Evolutionary conservation across 1,140 invertebrate genomes (phyloP).

Genomic region (Rhagoletis zephyria): DNA sequence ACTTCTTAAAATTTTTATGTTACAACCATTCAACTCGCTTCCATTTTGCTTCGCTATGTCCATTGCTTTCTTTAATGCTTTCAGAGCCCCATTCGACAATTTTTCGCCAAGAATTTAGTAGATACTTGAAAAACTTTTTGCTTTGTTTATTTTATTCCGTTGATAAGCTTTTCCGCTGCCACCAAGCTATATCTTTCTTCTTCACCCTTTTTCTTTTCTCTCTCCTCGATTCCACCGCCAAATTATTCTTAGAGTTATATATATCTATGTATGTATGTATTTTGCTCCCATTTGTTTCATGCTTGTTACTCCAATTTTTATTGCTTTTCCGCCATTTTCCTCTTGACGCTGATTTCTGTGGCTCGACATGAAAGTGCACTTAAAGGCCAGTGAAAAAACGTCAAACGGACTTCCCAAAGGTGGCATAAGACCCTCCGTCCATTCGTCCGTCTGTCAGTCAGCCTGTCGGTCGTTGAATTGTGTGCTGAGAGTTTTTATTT

Average conservation of each 20-base stretch:
- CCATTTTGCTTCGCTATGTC: not conserved
- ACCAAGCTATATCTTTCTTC: not conserved
- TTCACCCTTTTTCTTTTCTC: too few species aligned
- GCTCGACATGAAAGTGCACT: constrained; percentile 49
- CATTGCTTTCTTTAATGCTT: not conserved
- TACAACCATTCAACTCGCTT: not conserved
- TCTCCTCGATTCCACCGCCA: not conserved
- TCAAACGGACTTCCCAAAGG: constrained; percentile 29
- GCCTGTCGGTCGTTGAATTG: not conserved
- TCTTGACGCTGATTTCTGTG: constrained; percentile 1
- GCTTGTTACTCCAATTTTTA: constrained; percentile 43
- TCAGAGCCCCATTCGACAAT: not conserved
- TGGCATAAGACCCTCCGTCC: constrained; percentile 3
- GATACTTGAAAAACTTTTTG: constrained; percentile 34
- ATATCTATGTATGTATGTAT: not conserved
- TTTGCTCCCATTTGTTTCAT: constrained; percentile 30
- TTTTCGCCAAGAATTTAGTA: constrained; percentile 24
- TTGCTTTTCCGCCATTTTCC: not conserved
- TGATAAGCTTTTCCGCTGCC: constrained; percentile 36
- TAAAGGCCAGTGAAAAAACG: constrained; percentile 28
- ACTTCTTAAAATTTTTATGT: constrained; percentile 49
- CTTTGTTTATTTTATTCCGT: not conserved
- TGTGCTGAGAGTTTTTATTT: not conserved
- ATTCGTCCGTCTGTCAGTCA: not conserved
- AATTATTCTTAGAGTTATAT: constrained; percentile 32